Evolutionary conservation across 2,797 vertebrate genomes (phyloP), one percentile per base, ranked within the genome.

Genomic region (Sarcoramphus papa): DNA sequence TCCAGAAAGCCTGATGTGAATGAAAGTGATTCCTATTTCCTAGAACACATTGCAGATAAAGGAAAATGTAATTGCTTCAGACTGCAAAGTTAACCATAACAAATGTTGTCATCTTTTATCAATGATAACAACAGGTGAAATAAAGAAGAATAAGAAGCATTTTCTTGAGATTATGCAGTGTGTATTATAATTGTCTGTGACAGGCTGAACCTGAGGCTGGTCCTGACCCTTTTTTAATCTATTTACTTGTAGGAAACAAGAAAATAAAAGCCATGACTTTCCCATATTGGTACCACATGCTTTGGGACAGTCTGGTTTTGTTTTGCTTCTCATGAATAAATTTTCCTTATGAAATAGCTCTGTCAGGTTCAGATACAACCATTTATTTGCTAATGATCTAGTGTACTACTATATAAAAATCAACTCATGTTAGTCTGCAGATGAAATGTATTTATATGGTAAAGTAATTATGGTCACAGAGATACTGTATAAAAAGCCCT

Each of bases 81-180:
- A 95, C 76, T 82, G 65, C 57, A 88, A 94, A 90, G 81, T 81
- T 95, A 96, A 93, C 74, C 53, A 50, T 96, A 95, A 88, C 64
- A 93, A 94, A 85, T 86, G 31, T 87, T 96, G 95, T 90, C 88
- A 93, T 95, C 65, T 96, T 96, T 96, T 96, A 94, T 97, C 95
- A 96, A 82, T 95, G 70, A 40, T 76, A 95, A 96, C 92, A 97
- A 93, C 84, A 96, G 95, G 84, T 96, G 77, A 93, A 91, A 87
- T 70, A 62, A 85, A 54, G 76, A 76, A 69, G 35, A 73, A 33
- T 12, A 53, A 76, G 43, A n/a, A 75, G 23, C 23, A 12, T 90
- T 92, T 93, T 92, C 47, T 56, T 70, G 47, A 73, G 63, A 64
- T 78, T 92, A 45, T 76, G 23, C 60, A 54, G 30, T 27, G n/a